A percentile compares a stretch with the other conserved stretches of the same genome.
phyloP scores from a whole-genome alignment of 1,140 invertebrate species.

The Lordiphosa collinella region DNA sequence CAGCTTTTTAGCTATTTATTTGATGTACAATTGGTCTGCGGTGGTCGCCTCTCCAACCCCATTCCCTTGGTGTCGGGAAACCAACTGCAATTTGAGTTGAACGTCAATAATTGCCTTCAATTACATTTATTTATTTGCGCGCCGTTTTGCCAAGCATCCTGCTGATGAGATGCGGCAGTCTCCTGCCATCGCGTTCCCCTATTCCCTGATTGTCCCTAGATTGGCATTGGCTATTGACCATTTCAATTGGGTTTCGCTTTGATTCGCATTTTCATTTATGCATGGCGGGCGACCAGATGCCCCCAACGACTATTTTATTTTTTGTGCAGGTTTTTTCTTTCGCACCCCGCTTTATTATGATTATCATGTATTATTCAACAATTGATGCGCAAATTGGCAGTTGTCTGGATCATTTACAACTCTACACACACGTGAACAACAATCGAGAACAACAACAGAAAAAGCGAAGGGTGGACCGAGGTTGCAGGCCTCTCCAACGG shows the following conservation, averaged over 20 bases:
- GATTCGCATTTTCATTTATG: constrained; percentile 73
- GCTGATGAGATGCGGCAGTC: constrained; percentile 5
- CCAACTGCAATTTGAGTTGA: constrained; percentile 55
- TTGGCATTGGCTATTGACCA: constrained; percentile 53
- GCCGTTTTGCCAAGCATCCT: constrained; percentile 25
- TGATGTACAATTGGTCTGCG: not conserved
- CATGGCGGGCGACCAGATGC: constrained; percentile 36
- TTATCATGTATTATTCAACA: constrained; percentile 78
- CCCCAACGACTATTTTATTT: constrained; percentile 65
- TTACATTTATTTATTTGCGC: constrained; percentile 75
- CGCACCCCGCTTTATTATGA: constrained; percentile 59
- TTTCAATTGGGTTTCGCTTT: constrained; percentile 72
- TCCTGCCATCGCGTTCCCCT: not conserved
- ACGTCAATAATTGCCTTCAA: constrained; percentile 74
- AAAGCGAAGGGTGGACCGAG: too few species aligned
- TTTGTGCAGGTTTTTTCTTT: constrained; percentile 36
- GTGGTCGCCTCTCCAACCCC: not conserved
- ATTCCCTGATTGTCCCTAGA: constrained; percentile 30
- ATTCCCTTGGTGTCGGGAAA: constrained; percentile 15
- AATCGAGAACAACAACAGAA: constrained; percentile 13
- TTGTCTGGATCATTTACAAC: constrained; percentile 77
- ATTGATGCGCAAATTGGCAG: constrained; percentile 76
- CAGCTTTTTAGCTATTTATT: not conserved
- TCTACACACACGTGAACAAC: constrained; percentile 53
- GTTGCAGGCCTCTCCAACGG: too few species aligned